These are phyloP conservation scores for Zaprionus lineosus DNA, from an alignment of 2,888 invertebrate species.

Conservation along the genomic window DNA sequence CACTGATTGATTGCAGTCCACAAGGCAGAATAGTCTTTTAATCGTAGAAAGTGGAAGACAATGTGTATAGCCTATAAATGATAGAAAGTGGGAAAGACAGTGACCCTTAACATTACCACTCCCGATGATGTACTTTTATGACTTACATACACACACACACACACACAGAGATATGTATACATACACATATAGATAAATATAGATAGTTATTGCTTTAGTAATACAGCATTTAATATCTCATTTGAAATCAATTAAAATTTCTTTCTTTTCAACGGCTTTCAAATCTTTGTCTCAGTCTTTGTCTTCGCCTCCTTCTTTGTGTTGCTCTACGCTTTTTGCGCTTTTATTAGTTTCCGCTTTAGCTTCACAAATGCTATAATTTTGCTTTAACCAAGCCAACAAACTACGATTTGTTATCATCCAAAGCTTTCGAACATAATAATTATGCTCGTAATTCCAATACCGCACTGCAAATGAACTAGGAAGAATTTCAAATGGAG, in stretches of 20 bases:
- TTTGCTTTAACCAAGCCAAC: conserved; percentile 16
- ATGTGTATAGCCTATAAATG: neutral
- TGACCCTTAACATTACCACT: conserved; percentile 18
- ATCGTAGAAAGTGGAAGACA: conserved; percentile 46
- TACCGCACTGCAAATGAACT: no score
- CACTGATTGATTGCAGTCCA: neutral
- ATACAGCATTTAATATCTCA: conserved; percentile 54
- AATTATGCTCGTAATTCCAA: conserved; percentile 22
- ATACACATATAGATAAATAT: no score
- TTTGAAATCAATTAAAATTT: conserved; percentile 69
- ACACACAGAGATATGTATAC: no score
- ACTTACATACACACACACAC: no score
- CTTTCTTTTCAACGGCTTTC: conserved; percentile 35
- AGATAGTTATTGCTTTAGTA: no score
- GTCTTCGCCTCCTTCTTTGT: conserved; percentile 11
- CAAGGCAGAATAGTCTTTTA: neutral
- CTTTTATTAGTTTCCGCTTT: conserved; percentile 39
- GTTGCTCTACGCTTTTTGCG: neutral
- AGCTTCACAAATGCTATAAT: conserved; percentile 27
- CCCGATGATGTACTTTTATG: conserved; percentile 17
- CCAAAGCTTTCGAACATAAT: conserved; percentile 8
- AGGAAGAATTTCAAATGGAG: no score
- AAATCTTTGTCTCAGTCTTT: conserved; percentile 1
- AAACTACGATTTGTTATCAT: conserved; percentile 14
- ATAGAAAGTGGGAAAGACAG: conserved; percentile 45